phyloP scores from a whole-genome alignment of 2,113 vertebrate species.

The Burhinus bistriatus region DNA sequence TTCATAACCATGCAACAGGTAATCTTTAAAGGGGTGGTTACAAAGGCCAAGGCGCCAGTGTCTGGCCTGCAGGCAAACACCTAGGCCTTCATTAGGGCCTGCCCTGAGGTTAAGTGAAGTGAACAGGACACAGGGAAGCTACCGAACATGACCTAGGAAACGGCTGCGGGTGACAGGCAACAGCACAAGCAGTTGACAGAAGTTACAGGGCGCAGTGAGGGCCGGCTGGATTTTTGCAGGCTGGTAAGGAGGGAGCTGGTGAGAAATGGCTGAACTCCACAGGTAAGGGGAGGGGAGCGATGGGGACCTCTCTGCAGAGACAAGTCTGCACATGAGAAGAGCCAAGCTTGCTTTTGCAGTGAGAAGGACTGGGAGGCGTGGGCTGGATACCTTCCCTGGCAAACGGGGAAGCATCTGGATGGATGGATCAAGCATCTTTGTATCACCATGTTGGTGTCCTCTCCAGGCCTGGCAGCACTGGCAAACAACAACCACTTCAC shows the following conservation, averaged over 20 bases:
- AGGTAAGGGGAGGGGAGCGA: neutral
- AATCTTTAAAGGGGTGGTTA: neutral
- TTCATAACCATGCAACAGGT: neutral
- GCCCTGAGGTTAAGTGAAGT: neutral
- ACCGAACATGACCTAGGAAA: neutral
- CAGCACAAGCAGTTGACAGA: neutral
- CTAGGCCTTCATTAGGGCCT: neutral
- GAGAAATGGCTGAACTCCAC: neutral
- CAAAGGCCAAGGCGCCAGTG: neutral
- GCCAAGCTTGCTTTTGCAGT: neutral
- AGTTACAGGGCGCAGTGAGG: neutral
- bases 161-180: neutral
- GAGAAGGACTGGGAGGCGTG: fast-evolving
- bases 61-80: neutral
- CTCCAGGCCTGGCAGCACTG: neutral
- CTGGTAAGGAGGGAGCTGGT: neutral
- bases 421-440: neutral
- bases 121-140: neutral
- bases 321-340: neutral
- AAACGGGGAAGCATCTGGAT: neutral
- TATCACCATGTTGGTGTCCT: fast-evolving
- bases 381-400: neutral
- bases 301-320: neutral
- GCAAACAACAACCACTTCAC: neutral
- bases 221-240: neutral